Percentiles rank a stretch among this genome's conserved stretches.
Evolutionary conservation across 1,140 invertebrate genomes (phyloP).

Genomic region (Zaprionus ghesquierei): DNA sequence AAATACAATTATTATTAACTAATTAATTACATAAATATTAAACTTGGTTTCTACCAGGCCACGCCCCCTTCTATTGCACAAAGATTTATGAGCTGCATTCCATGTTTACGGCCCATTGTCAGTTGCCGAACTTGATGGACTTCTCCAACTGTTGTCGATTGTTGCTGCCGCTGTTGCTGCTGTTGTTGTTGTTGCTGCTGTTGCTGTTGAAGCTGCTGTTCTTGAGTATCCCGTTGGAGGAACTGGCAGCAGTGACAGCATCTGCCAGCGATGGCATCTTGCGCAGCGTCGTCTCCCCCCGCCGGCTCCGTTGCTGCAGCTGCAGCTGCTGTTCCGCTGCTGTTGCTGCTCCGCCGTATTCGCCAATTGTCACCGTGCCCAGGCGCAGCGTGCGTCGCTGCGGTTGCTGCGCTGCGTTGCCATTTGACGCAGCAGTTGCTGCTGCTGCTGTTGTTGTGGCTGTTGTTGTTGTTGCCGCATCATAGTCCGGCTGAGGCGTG

Average conservation of each 20-base stretch:
- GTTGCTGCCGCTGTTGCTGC: constrained; percentile 33
- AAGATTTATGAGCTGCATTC: constrained; percentile 9
- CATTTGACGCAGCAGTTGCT: background rate
- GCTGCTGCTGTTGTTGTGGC: constrained; percentile 5
- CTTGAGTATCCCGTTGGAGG: constrained; percentile 71
- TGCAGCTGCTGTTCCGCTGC: background rate
- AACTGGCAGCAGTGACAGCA: constrained; percentile 25
- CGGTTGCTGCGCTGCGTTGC: constrained; percentile 30
- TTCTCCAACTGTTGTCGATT: constrained; percentile 58
- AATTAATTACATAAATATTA: constrained; percentile 17
- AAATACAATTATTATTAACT: background rate
- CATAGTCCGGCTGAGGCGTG: constrained; percentile 87
- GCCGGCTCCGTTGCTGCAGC: constrained; percentile 40
- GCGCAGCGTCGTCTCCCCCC: constrained; percentile 83
- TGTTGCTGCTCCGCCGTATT: constrained; percentile 84
- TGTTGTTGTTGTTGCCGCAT: constrained; percentile 34
- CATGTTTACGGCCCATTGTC: constrained; percentile 2
- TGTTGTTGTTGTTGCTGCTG: constrained; percentile 9
- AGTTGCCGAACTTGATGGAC: constrained; percentile 78
- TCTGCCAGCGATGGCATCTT: constrained; percentile 44
- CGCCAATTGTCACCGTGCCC: constrained; percentile 87
- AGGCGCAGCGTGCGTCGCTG: constrained; percentile 75
- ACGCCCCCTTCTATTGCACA: constrained; percentile 56
- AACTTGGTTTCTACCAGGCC: background rate
- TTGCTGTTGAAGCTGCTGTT: constrained; percentile 50